A percentile compares a stretch with the other conserved stretches of the same genome.
Evolutionary conservation across 2,797 vertebrate genomes (phyloP).

Genomic region (Trematomus bernacchii): DNA sequence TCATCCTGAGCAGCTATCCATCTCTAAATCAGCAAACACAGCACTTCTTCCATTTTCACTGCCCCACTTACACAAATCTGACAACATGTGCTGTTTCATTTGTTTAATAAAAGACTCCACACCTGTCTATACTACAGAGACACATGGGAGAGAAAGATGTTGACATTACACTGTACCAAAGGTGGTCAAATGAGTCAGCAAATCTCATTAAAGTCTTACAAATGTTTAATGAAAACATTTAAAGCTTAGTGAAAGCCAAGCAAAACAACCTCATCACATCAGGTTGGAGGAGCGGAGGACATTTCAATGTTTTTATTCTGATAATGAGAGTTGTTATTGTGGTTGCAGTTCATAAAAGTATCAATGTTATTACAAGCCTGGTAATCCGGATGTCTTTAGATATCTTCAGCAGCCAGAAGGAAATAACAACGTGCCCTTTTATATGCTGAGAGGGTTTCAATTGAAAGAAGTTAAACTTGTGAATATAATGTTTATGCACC

Average conservation of each 20-base stretch:
- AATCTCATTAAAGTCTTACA: background rate
- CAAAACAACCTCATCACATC: background rate
- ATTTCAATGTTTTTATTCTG: constrained; percentile 34
- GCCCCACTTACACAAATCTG: constrained; percentile 14
- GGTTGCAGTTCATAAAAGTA: constrained; percentile 5
- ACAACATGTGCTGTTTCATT: constrained; percentile 5
- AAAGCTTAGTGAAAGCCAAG: constrained; percentile 12
- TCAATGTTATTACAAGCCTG: constrained; percentile 2
- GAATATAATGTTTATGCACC: background rate
- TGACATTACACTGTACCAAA: background rate
- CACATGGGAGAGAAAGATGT: background rate
- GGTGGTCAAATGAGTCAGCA: background rate
- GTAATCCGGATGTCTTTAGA: constrained; percentile 29
- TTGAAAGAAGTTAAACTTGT: background rate
- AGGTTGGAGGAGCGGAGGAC: background rate
- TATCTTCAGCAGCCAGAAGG: constrained; percentile 4
- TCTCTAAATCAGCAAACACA: constrained; percentile 33
- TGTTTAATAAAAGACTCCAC: background rate
- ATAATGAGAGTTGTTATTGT: constrained; percentile 23
- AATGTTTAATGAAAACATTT: background rate
- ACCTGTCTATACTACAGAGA: background rate
- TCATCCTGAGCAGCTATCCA: constrained; percentile 27
- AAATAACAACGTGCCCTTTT: constrained; percentile 1
- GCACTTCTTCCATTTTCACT: constrained; percentile 16
- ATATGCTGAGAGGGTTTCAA: constrained; percentile 14